Evolutionary conservation across 2,113 vertebrate genomes (phyloP), one percentile per base, ranked within the genome.

Genomic region (Sinocyclocheilus maitianheensis): DNA sequence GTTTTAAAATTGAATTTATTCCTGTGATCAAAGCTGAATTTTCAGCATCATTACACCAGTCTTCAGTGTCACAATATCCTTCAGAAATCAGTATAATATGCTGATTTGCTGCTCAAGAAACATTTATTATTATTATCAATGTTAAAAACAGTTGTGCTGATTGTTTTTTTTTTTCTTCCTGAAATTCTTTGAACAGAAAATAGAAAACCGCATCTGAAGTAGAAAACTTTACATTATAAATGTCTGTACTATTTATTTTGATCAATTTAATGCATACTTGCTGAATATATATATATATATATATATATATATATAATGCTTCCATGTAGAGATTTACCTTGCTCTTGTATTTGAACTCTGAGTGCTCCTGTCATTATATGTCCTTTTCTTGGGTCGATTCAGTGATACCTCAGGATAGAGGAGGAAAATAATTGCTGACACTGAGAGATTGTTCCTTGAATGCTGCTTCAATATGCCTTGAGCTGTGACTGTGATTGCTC

Each of bases 371-470:
- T 78, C 26, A 20, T 80, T 11, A 74, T 60, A 37, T 46, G 26
- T 60, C 51, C n/a, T 26, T 71, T 43, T 7, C 51, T 20, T 67
- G 26, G 37, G 37, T 62, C 16, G 22, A 53, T 43, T 83, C 65
- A 20, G 37, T 43, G 16, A 71, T 62, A 46, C 14, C 34, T 78
- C 37, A 63, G 34, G 34, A 79, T 10, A 16, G 72, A 67, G 22
- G n/a, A 48, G 58, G 63, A 11, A 72, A 37, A 60, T 2, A 34
- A 51, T 77, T 51, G 51, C 37, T 72, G 58, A 67, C 34, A 22
- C 48, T 58, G 43, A 67, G 30, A 18, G 63, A 84, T 65, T 22
- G 76, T 79, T 85, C 51, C 46, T 40, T 69, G 30, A 78, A 48
- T 34, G 34, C 22, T 3, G 72, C 34, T 80, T 80, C 76, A 72